phyloP scores from a whole-genome alignment of 2,888 invertebrate species.

The Flabesymbios commensalis region DNA sequence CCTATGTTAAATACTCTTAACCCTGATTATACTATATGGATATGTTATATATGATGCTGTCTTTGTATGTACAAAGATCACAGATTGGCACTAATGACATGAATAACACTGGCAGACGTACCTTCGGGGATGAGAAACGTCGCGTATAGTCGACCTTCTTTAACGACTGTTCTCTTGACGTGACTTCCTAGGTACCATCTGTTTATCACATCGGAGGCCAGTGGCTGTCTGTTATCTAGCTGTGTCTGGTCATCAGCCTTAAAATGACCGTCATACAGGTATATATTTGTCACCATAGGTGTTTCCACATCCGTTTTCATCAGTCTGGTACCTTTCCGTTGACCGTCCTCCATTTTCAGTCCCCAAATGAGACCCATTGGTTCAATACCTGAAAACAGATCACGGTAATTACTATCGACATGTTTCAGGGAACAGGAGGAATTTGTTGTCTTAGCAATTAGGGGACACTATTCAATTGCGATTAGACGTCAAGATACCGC shows the following conservation, averaged over 20 bases:
- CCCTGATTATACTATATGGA: too few relatives aligned
- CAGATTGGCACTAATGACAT: too few relatives aligned
- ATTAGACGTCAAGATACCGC: too few relatives aligned
- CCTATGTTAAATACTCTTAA: too few relatives aligned
- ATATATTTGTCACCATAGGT: not conserved
- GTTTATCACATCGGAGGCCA: not conserved
- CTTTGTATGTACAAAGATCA: too few relatives aligned
- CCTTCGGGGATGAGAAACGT: constrained; percentile 43
- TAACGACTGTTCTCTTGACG: constrained; percentile 36
- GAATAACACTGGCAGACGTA: too few relatives aligned
- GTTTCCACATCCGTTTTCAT: not conserved
- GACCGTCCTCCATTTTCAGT: not conserved
- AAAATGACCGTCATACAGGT: not conserved
- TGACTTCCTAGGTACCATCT: constrained; percentile 38
- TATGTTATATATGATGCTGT: too few relatives aligned
- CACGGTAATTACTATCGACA: too few relatives aligned
- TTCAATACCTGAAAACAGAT: too few relatives aligned
- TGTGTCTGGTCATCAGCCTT: not conserved
- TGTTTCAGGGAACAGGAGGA: too few relatives aligned
- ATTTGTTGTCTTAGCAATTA: too few relatives aligned
- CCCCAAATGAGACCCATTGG: not conserved
- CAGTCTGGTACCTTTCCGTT: not conserved
- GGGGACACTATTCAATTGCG: too few relatives aligned
- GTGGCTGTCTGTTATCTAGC: not conserved
- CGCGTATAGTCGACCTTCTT: constrained; percentile 40